A percentile compares a stretch with the other conserved stretches of the same genome.
Evolutionary conservation across 2,888 invertebrate genomes (phyloP).

Genomic region (Phaonia tiefii): DNA sequence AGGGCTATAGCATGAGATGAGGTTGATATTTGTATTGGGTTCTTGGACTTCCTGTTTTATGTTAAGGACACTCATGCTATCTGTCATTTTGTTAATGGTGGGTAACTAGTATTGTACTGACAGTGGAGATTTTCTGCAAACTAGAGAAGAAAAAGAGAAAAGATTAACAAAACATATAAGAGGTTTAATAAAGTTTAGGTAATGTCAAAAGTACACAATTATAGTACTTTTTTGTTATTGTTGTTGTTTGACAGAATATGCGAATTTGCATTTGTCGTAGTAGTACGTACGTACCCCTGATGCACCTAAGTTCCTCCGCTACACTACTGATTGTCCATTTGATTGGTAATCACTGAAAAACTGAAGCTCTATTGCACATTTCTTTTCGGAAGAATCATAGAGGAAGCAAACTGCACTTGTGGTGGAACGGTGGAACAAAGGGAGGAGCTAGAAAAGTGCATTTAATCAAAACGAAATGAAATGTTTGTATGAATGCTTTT

Average conservation of each 20-base stretch:
- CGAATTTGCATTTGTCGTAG: constrained; percentile 42
- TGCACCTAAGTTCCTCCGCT: constrained; percentile 10
- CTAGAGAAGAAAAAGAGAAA: not conserved
- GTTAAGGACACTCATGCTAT: constrained; percentile 75
- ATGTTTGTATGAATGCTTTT: constrained; percentile 23
- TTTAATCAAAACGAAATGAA: constrained; percentile 52
- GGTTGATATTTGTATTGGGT: constrained; percentile 67
- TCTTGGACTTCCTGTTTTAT: constrained; percentile 77
- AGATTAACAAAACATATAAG: no score
- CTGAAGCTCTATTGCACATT: constrained; percentile 11
- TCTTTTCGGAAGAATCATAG: constrained; percentile 10
- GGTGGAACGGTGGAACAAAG: no score
- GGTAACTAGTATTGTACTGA: not conserved
- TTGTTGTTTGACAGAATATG: no score
- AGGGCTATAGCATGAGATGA: constrained; percentile 75
- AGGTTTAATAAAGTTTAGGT: constrained; percentile 21
- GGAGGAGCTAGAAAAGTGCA: constrained; percentile 49
- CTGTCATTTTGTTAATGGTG: constrained; percentile 70
- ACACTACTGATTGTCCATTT: constrained; percentile 20
- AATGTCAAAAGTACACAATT: constrained; percentile 52
- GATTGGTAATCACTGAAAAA: constrained; percentile 15
- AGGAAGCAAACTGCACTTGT: no score
- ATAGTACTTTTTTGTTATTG: constrained; percentile 40
- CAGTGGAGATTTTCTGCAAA: not conserved
- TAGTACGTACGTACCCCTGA: not conserved